A percentile compares a stretch with the other conserved stretches of the same genome.
phyloP scores from a whole-genome alignment of 1,140 invertebrate species.

The Papilio xuthus region DNA sequence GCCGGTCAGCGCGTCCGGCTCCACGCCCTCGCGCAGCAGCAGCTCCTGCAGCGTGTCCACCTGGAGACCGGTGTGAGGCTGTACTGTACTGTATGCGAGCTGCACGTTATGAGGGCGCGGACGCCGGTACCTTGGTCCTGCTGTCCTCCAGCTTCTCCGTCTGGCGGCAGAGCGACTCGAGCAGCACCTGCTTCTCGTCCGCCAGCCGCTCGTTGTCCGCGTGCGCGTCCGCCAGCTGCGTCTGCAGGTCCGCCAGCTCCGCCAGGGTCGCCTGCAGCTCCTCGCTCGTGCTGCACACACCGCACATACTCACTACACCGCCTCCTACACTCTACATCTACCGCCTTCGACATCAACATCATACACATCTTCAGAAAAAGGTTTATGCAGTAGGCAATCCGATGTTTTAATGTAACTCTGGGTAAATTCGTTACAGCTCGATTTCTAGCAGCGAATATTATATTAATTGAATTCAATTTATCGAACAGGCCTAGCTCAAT shows the following conservation, averaged over 20 bases:
- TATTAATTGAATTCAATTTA: not conserved
- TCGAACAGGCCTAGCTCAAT: not conserved
- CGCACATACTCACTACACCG: not conserved
- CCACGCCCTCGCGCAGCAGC: slow-evolving; percentile 84
- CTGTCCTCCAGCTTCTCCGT: slow-evolving; percentile 95
- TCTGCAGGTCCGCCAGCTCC: slow-evolving; percentile 94
- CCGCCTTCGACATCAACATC: too few relatives aligned
- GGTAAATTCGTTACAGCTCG: not conserved
- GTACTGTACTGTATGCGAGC: not conserved
- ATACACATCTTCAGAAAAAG: too few relatives aligned
- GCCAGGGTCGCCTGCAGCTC: slow-evolving; percentile 97
- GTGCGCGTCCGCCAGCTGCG: slow-evolving; percentile 92
- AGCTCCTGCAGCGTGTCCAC: slow-evolving; percentile 87
- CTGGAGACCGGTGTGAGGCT: slow-evolving; percentile 53
- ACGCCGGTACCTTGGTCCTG: slow-evolving; percentile 83
- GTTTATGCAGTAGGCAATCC: not conserved
- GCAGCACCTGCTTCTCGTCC: slow-evolving; percentile 93
- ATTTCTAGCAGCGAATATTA: not conserved
- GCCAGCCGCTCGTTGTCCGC: slow-evolving; percentile 92
- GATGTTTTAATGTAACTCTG: not conserved
- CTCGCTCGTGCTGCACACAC: slow-evolving; percentile 88
- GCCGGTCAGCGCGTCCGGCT: slow-evolving; percentile 82
- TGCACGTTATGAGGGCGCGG: not conserved
- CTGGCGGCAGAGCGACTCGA: slow-evolving; percentile 95
- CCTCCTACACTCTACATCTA: not conserved